Evolutionary conservation across 2,888 invertebrate genomes (phyloP).

Genomic region (Apotomis betuletana): DNA sequence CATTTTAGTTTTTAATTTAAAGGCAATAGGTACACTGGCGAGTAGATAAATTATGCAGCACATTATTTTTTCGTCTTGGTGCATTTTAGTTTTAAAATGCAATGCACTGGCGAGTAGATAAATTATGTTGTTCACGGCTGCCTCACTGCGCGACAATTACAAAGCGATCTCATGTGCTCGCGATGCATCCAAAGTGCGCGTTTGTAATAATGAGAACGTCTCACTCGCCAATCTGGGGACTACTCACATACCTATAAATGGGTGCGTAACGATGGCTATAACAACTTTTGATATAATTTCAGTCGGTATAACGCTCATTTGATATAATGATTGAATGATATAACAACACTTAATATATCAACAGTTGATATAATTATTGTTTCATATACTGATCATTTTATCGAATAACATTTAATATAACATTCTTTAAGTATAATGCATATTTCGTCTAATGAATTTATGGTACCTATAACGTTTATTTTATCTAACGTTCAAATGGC

Average conservation of each 20-base stretch:
- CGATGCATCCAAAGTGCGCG: background rate
- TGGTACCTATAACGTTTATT: too few relatives aligned
- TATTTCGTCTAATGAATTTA: too few relatives aligned
- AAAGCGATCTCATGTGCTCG: slow-evolving; percentile 17
- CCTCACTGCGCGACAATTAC: slow-evolving; percentile 23
- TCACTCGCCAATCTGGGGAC: background rate
- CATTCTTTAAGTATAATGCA: too few relatives aligned
- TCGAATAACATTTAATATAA: too few relatives aligned
- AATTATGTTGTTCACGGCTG: slow-evolving; percentile 19
- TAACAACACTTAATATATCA: too few relatives aligned
- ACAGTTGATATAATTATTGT: too few relatives aligned
- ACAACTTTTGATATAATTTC: too few relatives aligned
- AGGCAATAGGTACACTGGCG: background rate
- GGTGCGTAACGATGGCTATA: too few relatives aligned
- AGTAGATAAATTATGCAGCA: background rate
- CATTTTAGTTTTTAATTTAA: background rate
- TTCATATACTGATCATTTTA: too few relatives aligned
- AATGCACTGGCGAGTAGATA: slow-evolving; percentile 8
- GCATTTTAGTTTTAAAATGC: background rate
- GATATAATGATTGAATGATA: too few relatives aligned
- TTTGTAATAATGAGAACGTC: background rate
- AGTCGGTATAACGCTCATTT: too few relatives aligned
- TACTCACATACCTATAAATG: background rate
- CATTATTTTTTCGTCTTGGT: background rate
- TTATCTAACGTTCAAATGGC: too few relatives aligned